These are phyloP conservation scores for Pandemis corylana DNA, from an alignment of 2,888 invertebrate genomes.

Conservation along the genomic window DNA sequence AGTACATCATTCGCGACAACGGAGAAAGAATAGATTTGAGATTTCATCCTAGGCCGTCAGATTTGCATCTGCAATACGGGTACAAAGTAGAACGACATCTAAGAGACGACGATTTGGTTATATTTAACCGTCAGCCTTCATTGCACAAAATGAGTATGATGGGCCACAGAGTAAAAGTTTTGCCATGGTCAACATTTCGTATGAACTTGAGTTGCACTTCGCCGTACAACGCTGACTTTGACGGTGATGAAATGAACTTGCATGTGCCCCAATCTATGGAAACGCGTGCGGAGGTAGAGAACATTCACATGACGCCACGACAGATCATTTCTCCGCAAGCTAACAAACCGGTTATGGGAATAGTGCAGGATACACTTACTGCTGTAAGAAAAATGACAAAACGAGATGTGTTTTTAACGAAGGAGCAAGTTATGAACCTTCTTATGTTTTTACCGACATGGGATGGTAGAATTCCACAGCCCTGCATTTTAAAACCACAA, in stretches of 20 bases:
- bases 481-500: conserved; percentile 97
- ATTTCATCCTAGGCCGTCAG: conserved; percentile 98
- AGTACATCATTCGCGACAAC: conserved; percentile 99
- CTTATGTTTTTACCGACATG: conserved; percentile 99
- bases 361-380: conserved; percentile 99
- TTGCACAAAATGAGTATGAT: conserved; percentile 99
- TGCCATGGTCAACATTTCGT: conserved; percentile 99
- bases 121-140: conserved; percentile 99
- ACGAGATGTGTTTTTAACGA: conserved; percentile 98
- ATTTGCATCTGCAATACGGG: conserved; percentile 97
- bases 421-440: conserved; percentile 99
- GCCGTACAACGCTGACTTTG: conserved; percentile 99
- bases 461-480: conserved; percentile 99
- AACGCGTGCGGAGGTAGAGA: conserved; percentile 98
- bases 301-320: conserved; percentile 97
- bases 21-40: conserved; percentile 99
- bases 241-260: conserved; percentile 99
- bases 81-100: conserved; percentile 99
- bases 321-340: conserved; percentile 99
- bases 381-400: conserved; percentile 99
- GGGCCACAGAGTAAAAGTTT: conserved; percentile 98
- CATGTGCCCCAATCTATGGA: conserved; percentile 99
- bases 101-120: conserved; percentile 98
- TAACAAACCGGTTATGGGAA: conserved; percentile 99
- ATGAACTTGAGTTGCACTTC: conserved; percentile 99